Base-by-base conservation (phyloP, 2,888 invertebrate species). In the Seladonia tumulorum region DNA sequence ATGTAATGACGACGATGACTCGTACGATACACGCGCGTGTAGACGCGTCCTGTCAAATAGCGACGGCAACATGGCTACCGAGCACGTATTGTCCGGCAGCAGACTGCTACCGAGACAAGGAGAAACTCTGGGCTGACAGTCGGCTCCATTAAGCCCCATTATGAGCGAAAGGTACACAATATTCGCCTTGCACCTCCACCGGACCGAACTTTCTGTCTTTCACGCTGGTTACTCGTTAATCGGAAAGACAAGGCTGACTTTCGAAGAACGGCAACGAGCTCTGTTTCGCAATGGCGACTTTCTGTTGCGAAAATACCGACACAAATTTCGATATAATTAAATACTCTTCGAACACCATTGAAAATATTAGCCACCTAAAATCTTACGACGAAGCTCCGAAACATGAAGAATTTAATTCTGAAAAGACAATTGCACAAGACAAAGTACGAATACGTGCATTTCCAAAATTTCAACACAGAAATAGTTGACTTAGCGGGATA, bases 21-120 rank as follows among this genome's bases (percentile, higher is more conserved):
- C 45, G 39, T 74, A 60, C 39, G 53, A 53, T 53, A 73, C 29
- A 66, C 18, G 16, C 3, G 29, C 35, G 66, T 29, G 66, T 39
- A 22, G 66, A 83, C 76, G 79, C 72, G 86, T 76, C 83, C 82
- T 74, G 82, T 82, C 78, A 83, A 86, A 81, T 73, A 73, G 79
- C 74, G 77, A 93, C 92, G 93, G 92, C 92, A 92, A 91, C 90
- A 92, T 93, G 94, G 93, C 94, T 94, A 94, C 94, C 94, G 93
- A 92, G 91, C 79, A 77, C 82, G 82, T 83, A 90, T 87, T 87
- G 89, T 85, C 86, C 89, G 81, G 82, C 86, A 82, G 77, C 87
- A 79, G 74, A 73, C 76, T 81, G 90, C 90, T 81, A 88, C 88
- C 84, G 87, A 81, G 84, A 81, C 83, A 76, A 81, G 81, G 79